Base-by-base conservation (phyloP, 2,888 invertebrate genomes). In the Apeira syringaria region DNA sequence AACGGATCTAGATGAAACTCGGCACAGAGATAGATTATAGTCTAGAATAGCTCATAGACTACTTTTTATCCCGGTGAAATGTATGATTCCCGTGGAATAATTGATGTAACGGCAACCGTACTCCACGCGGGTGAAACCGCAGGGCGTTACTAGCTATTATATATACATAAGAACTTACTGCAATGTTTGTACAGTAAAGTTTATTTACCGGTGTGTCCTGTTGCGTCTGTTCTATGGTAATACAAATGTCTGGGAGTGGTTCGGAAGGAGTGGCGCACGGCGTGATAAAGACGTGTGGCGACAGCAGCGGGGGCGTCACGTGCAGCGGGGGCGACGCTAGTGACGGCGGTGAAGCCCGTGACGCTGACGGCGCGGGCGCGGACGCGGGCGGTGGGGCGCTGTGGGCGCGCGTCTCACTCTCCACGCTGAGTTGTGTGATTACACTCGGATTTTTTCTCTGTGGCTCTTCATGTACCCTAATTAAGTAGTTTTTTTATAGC, bases 271-370 rank as follows among this genome's bases (percentile, higher is more conserved):
- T 26, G 5, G 24, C 22, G 4, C 33, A 15, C 7, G 42, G 42
- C 4, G 51, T 37, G 25, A 27, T 24, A 38, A 20, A 5, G 20
- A 20, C 20, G 20, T 7, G 20, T 20, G 20, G 20, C 2, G 39
- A 43, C 11, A 52, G 45, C 2, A n/a, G 22, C 8, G 39, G 46
- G 7, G 54, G 45, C 5, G 52, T 48, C 4, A 72, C 65, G 18
- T 68, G 65, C 11, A 71, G 60, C 1, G 73, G 72, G 5, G 73
- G 77, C 0, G 78, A 77, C 0, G 82, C 83, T 44, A 11, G 27
- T 15, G 28, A 28, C 15, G 29, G 5, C 8, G 13, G 15, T 9
- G 24, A 15, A 15, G 15, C 4, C 3, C 15, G 36, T 5, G 37
- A 29, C 8, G 33, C 33, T 5, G 41, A 30, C 1, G 46, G 17